Conservation (phyloP, 2,888 invertebrate species). For the Lithophane ornitopus region DNA sequence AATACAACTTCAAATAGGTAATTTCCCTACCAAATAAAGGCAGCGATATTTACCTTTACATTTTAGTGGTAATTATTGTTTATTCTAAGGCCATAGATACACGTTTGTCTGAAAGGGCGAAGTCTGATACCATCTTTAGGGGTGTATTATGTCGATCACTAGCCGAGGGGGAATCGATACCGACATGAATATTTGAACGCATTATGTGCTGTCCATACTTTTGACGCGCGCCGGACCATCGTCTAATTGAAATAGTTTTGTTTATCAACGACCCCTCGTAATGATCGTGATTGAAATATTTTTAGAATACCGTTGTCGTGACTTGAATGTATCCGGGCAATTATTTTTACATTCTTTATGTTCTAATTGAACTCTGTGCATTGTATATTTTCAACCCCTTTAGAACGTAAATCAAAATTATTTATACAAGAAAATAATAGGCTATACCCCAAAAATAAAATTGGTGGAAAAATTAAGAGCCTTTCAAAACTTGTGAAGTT, state of each 20-base stretch:
- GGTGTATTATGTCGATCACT: constrained; percentile 79
- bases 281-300: constrained; percentile 69
- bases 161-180: constrained; percentile 81
- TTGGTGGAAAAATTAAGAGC: background rate
- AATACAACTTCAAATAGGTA: constrained; percentile 57
- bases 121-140: constrained; percentile 88
- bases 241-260: constrained; percentile 86
- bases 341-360: constrained; percentile 54
- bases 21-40: constrained; percentile 56
- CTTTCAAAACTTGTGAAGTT: constrained; percentile 6
- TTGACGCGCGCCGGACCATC: constrained; percentile 75
- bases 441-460: background rate
- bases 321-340: constrained; percentile 32
- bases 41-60: constrained; percentile 57
- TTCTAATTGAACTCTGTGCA: constrained; percentile 35
- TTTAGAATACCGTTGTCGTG: constrained; percentile 48
- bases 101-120: constrained; percentile 82
- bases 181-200: constrained; percentile 87
- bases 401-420: constrained; percentile 17
- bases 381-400: constrained; percentile 18
- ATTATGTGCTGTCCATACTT: constrained; percentile 78
- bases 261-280: constrained; percentile 71
- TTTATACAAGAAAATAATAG: constrained; percentile 22
- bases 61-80: constrained; percentile 71
- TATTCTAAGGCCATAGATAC: constrained; percentile 73